These are phyloP conservation scores for Ginglymostoma cirratum DNA, from an alignment of 2,113 vertebrate species.

Conservation along the genomic window DNA sequence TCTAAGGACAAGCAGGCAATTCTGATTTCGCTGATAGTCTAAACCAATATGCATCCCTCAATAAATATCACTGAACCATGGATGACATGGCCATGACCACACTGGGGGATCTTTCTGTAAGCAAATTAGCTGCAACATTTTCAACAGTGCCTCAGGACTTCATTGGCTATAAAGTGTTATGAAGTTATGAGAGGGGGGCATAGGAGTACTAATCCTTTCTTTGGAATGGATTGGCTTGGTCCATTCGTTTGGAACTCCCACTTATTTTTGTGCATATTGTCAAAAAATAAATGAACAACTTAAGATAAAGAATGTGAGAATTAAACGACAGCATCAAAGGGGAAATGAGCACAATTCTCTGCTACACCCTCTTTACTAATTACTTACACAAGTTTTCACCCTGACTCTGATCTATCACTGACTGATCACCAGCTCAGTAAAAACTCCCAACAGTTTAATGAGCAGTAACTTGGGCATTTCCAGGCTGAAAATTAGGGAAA, in stretches of 20 bases:
- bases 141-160: neutral
- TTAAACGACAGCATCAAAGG: neutral
- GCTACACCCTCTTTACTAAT: neutral
- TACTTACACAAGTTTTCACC: neutral
- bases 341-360: neutral
- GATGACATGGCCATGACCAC: neutral
- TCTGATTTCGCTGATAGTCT: neutral
- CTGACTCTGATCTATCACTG: neutral
- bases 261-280: neutral
- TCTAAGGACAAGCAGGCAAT: neutral
- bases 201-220: too few relatives aligned
- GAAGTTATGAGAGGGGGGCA: neutral
- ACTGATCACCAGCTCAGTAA: neutral
- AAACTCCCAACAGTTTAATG: neutral
- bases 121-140: neutral
- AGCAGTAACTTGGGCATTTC: neutral
- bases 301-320: neutral
- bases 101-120: neutral
- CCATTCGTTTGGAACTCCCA: neutral
- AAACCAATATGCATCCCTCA: neutral
- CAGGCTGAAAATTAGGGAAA: neutral
- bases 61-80: neutral
- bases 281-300: neutral
- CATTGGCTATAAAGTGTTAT: neutral
- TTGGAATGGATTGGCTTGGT: too few relatives aligned